phyloP scores from a whole-genome alignment of 2,888 invertebrate species.

The Zelleria hepariella region DNA sequence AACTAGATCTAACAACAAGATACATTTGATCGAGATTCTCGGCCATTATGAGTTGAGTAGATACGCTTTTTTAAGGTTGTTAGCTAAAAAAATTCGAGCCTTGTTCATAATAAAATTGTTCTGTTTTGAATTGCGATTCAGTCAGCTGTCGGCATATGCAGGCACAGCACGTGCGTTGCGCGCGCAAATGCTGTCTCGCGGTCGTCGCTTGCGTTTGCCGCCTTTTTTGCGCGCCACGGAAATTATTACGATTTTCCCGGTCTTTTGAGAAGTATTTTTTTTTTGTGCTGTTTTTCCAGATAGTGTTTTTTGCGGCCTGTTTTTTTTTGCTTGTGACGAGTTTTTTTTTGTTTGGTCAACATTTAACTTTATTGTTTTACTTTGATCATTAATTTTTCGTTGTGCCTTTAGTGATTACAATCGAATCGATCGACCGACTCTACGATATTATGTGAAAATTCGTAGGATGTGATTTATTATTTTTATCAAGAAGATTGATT shows the following conservation, averaged over 20 bases:
- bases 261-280: not conserved
- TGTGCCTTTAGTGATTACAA: not conserved
- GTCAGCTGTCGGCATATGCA: conserved; percentile 67
- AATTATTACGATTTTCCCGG: not conserved
- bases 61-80: conserved; percentile 24
- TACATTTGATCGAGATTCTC: not conserved
- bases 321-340: not conserved
- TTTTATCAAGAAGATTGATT: not conserved
- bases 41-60: not conserved
- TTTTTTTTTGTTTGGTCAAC: too few relatives aligned
- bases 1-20: not conserved
- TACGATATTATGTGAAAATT: not conserved
- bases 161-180: conserved; percentile 60
- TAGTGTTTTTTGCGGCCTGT: not conserved
- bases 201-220: not conserved
- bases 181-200: conserved; percentile 35
- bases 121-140: conserved; percentile 66
- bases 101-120: conserved; percentile 46
- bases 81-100: conserved; percentile 49
- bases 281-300: not conserved
- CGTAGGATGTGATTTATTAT: not conserved
- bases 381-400: too few relatives aligned
- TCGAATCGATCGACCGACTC: not conserved
- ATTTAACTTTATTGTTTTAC: too few relatives aligned
- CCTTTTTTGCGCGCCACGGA: not conserved